Percentiles rank a stretch among this genome's conserved stretches.
These are phyloP conservation scores for Gulo gulo DNA, from an alignment of 2,113 vertebrate species.

Conservation along the genomic window DNA sequence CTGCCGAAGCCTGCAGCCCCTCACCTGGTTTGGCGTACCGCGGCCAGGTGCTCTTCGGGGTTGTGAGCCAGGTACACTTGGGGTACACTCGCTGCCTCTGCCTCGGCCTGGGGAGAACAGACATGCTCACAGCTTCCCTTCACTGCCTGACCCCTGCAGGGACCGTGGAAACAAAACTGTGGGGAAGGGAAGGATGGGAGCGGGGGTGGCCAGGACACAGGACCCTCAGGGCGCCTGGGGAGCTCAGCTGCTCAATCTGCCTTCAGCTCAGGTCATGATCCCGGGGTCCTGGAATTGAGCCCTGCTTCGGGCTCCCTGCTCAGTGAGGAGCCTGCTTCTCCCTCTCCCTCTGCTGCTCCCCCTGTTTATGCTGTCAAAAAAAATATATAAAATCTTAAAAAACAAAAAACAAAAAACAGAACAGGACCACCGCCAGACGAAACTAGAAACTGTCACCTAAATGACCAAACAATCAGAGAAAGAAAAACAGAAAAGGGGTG, in stretches of 20 bases:
- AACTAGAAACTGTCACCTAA: accelerated
- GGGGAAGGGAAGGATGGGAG: background rate
- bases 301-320: no score
- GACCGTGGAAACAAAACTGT: background rate
- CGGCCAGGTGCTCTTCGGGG: constrained; percentile 94
- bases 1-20: background rate
- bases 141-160: background rate
- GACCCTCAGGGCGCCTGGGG: no score
- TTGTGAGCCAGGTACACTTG: constrained; percentile 93
- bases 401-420: accelerated
- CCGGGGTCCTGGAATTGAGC: no score
- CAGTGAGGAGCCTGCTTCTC: no score
- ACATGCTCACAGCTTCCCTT: background rate
- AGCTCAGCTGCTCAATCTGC: no score
- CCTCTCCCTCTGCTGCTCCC: no score
- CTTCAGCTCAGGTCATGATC: no score
- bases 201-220: background rate
- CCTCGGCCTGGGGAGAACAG: constrained; percentile 83
- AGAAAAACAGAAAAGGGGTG: background rate
- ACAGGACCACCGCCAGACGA: accelerated
- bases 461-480: background rate
- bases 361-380: no score
- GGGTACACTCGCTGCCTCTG: constrained; percentile 92
- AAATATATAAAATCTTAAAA: no score
- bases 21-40: constrained; percentile 94